phyloP scores from a whole-genome alignment of 2,113 vertebrate species.

The Sterrhoptilus dennistouni region DNA sequence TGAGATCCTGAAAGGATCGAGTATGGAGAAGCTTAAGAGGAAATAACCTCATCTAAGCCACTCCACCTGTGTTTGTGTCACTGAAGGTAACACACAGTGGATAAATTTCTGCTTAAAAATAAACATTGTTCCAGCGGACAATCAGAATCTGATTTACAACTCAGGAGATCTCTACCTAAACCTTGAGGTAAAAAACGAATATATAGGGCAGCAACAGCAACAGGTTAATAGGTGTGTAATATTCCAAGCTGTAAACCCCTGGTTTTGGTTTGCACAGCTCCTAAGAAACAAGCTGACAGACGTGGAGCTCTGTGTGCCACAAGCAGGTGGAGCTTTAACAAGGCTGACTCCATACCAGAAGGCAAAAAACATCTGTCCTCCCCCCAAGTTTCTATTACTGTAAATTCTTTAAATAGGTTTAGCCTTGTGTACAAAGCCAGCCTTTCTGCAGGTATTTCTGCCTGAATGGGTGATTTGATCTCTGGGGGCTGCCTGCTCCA shows the following conservation, averaged over 20 bases:
- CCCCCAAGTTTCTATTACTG: not conserved
- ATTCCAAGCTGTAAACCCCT: not conserved
- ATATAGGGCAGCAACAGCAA: not conserved
- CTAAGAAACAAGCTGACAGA: not conserved
- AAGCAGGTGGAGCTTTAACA: not conserved
- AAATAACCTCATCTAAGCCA: not conserved
- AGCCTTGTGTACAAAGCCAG: not conserved
- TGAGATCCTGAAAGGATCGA: not conserved
- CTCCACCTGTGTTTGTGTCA: not conserved
- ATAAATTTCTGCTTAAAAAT: not conserved
- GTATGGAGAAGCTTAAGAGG: not conserved
- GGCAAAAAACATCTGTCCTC: not conserved
- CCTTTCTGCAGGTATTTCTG: not conserved
- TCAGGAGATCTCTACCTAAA: not conserved
- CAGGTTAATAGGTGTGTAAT: not conserved
- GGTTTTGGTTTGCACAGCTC: not conserved
- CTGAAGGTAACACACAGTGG: not conserved
- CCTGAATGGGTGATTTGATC: not conserved
- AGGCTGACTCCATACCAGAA: not conserved
- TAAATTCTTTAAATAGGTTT: not conserved
- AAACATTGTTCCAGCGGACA: not conserved
- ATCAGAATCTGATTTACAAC: not conserved
- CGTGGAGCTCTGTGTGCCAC: rapidly evolving
- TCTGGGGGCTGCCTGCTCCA: not conserved
- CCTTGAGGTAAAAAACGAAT: not conserved